Evolutionary conservation across 2,888 invertebrate genomes (phyloP).

Genomic region (Globia sparganii): DNA sequence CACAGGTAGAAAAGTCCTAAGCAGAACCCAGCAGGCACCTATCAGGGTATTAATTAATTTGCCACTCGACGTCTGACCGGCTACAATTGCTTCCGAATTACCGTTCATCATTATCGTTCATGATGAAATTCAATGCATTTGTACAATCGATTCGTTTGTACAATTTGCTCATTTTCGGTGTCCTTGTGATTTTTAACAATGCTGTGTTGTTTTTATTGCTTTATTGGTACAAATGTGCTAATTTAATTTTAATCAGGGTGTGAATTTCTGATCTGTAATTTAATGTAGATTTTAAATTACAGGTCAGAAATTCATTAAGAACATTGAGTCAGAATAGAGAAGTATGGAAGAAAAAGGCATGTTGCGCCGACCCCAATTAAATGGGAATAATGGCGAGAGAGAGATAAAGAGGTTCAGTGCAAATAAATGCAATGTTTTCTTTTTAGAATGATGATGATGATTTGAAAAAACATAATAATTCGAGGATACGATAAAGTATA

Average conservation of each 20-base stretch:
- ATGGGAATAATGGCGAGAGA: not conserved
- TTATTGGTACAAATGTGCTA: not conserved
- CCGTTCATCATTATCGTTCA: constrained; percentile 46
- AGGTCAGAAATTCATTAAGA: no score
- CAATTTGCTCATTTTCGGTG: constrained; percentile 25
- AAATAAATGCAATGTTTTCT: not conserved
- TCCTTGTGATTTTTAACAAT: not conserved
- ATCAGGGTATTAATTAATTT: constrained; percentile 66
- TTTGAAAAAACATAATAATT: no score
- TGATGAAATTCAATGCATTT: constrained; percentile 33
- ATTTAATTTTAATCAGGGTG: not conserved
- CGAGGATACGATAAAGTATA: not conserved
- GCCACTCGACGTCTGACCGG: constrained; percentile 51
- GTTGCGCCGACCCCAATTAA: fast-evolving
- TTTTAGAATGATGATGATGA: no score
- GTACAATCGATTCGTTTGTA: constrained; percentile 6
- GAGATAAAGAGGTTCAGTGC: not conserved
- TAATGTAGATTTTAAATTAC: not conserved
- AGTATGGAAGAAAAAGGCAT: not conserved
- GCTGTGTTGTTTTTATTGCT: not conserved
- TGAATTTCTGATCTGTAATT: not conserved
- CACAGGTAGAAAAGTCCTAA: constrained; percentile 27
- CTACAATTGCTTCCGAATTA: constrained; percentile 65
- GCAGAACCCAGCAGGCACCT: constrained; percentile 38
- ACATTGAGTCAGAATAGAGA: not conserved